Evolutionary conservation across 2,113 vertebrate genomes (phyloP).

Genomic region (Gasterosteus aculeatus): DNA sequence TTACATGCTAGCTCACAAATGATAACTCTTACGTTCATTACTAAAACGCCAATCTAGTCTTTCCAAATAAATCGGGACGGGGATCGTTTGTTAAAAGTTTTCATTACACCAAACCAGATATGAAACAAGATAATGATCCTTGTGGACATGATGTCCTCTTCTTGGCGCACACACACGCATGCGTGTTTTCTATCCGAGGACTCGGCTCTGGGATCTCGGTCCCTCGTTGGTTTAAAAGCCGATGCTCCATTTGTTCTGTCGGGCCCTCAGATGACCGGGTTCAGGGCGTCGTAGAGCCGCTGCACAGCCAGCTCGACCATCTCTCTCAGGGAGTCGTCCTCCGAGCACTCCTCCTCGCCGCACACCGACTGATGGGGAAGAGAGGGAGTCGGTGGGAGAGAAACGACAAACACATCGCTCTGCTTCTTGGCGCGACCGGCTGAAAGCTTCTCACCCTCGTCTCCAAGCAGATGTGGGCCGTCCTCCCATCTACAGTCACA

Average conservation of each 20-base stretch:
- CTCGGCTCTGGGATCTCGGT: neutral
- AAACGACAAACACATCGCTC: neutral
- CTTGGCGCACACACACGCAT: neutral
- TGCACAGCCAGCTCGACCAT: conserved; percentile 93
- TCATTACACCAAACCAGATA: neutral
- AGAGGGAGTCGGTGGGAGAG: neutral
- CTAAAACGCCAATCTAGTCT: neutral
- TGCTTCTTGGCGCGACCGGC: neutral
- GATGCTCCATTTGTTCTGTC: neutral
- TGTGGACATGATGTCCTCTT: neutral
- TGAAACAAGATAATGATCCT: neutral
- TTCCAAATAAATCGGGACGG: neutral
- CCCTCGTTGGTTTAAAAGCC: neutral
- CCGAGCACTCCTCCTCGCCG: conserved; percentile 77
- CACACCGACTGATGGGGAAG: conserved; percentile 83
- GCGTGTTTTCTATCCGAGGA: neutral
- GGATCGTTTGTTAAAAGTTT: neutral
- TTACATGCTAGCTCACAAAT: neutral
- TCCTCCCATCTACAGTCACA: conserved; percentile 86
- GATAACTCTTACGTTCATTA: neutral
- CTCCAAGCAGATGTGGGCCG: conserved; percentile 88
- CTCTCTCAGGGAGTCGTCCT: conserved; percentile 91
- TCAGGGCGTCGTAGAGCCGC: conserved; percentile 91
- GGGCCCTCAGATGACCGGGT: conserved; percentile 81
- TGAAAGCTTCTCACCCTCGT: conserved; percentile 84